Base-by-base conservation (phyloP, 2,888 invertebrate genomes). In the Liposcelis brunnea region DNA sequence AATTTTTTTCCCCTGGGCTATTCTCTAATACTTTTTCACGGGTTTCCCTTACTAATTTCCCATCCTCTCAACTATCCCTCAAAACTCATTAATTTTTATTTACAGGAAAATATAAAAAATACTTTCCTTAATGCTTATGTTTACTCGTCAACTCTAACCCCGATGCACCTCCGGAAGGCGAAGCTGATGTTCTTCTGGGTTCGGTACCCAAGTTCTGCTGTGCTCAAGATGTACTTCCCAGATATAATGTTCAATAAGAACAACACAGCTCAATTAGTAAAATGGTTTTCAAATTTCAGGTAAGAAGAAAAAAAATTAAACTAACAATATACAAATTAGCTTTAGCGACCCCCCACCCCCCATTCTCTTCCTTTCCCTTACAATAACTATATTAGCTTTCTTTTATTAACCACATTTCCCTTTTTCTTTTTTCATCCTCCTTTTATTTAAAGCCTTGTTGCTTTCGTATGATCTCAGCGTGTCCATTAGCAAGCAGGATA, bases 181-280 rank as follows among this genome's bases (percentile, higher is more conserved):
- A 99, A 98, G 74, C 77, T 99, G 71, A 98, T 99, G 98, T 98
- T 98, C 82, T 99, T 99, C 83, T 98, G 93, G 87, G 94, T 94
- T 58, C 79, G 98, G 59, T 99, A 99, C 69, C 98, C 98, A 50
- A 94, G 91, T 67, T 97, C 97, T 51, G 86, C 94, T 59, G 89
- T 97, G 56, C 82, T 98, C 66, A 99, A 99, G 75, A 91, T 94
- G 81, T 99, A 93, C 77, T 98, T 99, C 76, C 97, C 97, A 35
- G 98, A 98, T 72, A 95, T 98, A 71, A 93, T 93, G 67, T 98
- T 98, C 77, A 98, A 98, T 77, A 98, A 98, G 73, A 97, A 97
- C 75, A 98, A 98, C 73, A 98, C 98, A 55, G 98, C 98, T 61
- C 98, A 98, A 73, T 83, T 99, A 65, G 98, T 98, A 74, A 98